phyloP scores from a whole-genome alignment of 2,113 vertebrate genomes.

The Ceyx margarethae region DNA sequence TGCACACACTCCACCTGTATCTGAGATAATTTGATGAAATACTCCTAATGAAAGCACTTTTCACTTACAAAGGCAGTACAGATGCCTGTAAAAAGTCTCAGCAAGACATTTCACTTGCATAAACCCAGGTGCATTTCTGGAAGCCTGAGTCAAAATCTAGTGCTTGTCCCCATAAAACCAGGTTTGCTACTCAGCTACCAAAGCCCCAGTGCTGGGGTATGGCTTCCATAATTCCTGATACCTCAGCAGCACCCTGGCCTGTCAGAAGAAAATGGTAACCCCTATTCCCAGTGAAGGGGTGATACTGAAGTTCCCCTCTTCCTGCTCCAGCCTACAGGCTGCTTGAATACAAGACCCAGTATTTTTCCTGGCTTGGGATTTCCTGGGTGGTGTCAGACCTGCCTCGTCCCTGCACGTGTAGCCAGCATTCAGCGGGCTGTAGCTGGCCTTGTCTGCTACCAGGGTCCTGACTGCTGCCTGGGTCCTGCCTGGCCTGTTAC shows the following conservation, averaged over 20 bases:
- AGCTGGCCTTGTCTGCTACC: neutral
- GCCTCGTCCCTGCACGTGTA: neutral
- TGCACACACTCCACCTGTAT: neutral
- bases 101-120: neutral
- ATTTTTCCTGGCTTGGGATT: neutral
- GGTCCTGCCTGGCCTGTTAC: neutral
- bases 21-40: neutral
- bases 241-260: neutral
- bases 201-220: neutral
- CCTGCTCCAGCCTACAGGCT: neutral
- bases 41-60: neutral
- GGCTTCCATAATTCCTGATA: neutral
- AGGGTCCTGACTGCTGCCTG: neutral
- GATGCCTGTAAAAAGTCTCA: neutral
- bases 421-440: rapidly evolving
- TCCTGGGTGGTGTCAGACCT: neutral
- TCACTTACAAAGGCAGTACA: neutral
- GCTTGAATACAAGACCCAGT: neutral
- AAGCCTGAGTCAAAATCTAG: neutral
- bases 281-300: rapidly evolving
- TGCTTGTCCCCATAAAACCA: rapidly evolving
- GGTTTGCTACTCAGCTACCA: rapidly evolving
- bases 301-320: neutral
- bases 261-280: neutral
- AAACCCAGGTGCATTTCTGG: neutral